These are phyloP conservation scores for Aethes cnicana DNA, from an alignment of 2,888 invertebrate species.

Conservation along the genomic window DNA sequence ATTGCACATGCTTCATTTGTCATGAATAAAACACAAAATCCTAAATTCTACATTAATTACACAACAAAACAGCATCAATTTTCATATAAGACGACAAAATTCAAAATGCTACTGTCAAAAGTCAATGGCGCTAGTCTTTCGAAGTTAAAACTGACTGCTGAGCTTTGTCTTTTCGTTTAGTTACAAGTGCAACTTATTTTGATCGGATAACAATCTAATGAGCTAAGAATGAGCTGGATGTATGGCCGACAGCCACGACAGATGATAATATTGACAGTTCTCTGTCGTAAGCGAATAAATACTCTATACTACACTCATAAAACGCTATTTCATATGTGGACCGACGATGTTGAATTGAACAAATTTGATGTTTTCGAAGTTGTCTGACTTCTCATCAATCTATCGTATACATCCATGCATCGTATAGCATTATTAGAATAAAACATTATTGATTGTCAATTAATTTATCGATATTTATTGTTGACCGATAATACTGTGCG, in stretches of 20 bases:
- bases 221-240: conserved; percentile 68
- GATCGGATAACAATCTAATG: conserved; percentile 42
- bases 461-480: too few species aligned
- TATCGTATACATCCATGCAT: too few species aligned
- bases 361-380: neutral
- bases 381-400: neutral
- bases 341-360: too few species aligned
- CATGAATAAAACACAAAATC: conserved; percentile 20
- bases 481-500: too few species aligned
- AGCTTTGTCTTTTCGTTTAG: neutral
- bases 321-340: neutral
- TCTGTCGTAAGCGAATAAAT: neutral
- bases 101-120: neutral
- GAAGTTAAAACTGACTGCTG: neutral
- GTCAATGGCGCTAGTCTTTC: neutral
- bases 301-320: neutral
- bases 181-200: conserved; percentile 32
- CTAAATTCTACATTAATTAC: conserved; percentile 23
- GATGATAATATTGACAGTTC: conserved; percentile 17
- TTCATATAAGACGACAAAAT: conserved; percentile 11
- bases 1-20: conserved; percentile 39
- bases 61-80: conserved; percentile 16
- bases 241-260: conserved; percentile 61
- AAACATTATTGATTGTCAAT: too few species aligned
- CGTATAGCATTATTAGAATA: too few species aligned